phyloP scores from a whole-genome alignment of 1,140 invertebrate genomes.

The Pogonomyrmex californicus region DNA sequence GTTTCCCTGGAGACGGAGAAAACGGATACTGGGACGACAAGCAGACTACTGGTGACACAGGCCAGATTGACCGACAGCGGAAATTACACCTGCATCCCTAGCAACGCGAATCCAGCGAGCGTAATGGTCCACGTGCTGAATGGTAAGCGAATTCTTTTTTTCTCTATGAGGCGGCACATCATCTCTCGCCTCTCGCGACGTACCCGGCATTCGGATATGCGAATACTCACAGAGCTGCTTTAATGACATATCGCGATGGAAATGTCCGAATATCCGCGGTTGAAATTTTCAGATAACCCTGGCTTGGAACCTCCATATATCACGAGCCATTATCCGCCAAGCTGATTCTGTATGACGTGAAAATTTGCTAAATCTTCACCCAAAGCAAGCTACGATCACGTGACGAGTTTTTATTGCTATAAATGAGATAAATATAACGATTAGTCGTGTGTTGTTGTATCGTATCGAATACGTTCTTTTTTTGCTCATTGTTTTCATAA shows the following conservation, averaged over 20 bases:
- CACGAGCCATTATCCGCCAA: slow-evolving; percentile 40
- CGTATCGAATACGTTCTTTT: neutral
- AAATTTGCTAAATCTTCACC: slow-evolving; percentile 48
- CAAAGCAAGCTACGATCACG: neutral
- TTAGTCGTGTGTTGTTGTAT: neutral
- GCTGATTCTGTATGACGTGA: slow-evolving; percentile 21
- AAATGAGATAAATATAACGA: neutral
- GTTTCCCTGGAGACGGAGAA: slow-evolving; percentile 97
- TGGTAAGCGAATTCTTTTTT: slow-evolving; percentile 88
- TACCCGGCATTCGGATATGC: slow-evolving; percentile 47
- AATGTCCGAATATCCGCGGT: slow-evolving; percentile 43
- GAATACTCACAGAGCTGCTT: slow-evolving; percentile 32
- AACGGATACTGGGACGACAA: slow-evolving; percentile 95
- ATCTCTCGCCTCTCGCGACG: slow-evolving; percentile 21
- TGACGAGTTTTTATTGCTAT: slow-evolving; percentile 11
- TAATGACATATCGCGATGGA: slow-evolving; percentile 60
- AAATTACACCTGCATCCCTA: slow-evolving; percentile 95
- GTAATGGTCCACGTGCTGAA: slow-evolving; percentile 96
- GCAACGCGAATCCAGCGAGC: slow-evolving; percentile 95
- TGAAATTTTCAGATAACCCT: slow-evolving; percentile 54
- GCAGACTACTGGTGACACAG: slow-evolving; percentile 95
- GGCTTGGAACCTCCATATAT: slow-evolving; percentile 27
- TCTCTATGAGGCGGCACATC: slow-evolving; percentile 35
- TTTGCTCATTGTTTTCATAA: neutral
- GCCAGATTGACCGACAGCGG: slow-evolving; percentile 95